Percentiles rank a stretch among this genome's conserved stretches.
Conservation (phyloP, 2,113 vertebrate genomes). For the Crotalus helleri region DNA sequence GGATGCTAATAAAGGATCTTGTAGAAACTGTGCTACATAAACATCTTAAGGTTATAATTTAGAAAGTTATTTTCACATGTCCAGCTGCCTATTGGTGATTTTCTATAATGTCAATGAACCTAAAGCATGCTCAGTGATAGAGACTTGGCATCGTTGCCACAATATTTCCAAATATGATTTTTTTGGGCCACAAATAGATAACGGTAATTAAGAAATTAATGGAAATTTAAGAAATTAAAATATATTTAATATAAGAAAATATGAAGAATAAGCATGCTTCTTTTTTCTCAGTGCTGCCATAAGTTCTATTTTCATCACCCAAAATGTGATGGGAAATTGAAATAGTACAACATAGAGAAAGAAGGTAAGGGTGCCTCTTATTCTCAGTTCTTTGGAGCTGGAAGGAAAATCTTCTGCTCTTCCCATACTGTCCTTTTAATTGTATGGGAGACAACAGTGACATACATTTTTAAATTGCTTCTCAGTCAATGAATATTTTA, state of each 20-base stretch:
- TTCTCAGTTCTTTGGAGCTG: not conserved
- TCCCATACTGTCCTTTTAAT: not conserved
- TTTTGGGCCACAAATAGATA: not conserved
- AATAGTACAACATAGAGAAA: not conserved
- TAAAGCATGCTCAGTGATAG: not conserved
- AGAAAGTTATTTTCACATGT: not conserved
- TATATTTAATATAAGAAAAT: not conserved
- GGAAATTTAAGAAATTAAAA: not conserved
- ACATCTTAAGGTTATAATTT: not conserved
- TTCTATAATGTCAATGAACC: not conserved
- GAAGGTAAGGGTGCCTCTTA: not conserved
- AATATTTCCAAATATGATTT: not conserved
- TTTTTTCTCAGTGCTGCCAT: not conserved
- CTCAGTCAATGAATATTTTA: not conserved
- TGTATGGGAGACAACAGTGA: not conserved
- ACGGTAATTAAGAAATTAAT: not conserved
- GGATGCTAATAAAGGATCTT: not conserved
- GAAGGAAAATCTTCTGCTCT: not conserved
- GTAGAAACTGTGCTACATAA: not conserved
- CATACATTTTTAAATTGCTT: not conserved
- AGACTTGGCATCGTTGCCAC: not conserved
- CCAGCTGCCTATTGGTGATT: not conserved
- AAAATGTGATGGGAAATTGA: not conserved
- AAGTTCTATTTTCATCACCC: not conserved
- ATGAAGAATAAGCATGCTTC: not conserved